Evolutionary conservation across 1,140 invertebrate species (phyloP).

Genomic region (Drosophila asahinai): DNA sequence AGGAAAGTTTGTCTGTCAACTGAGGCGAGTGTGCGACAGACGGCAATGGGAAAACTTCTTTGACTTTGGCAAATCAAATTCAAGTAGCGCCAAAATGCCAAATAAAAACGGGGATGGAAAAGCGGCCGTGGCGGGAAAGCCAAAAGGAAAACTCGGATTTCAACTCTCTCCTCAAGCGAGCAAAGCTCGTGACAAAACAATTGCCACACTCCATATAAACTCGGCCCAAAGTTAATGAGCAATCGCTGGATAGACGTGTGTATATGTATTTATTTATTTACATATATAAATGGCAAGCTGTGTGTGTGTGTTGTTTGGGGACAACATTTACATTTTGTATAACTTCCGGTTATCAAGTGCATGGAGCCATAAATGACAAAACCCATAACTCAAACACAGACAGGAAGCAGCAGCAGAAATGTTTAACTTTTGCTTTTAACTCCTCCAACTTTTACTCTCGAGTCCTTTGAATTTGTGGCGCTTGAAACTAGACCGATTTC

Average conservation of each 20-base stretch:
- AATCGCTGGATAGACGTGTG: conserved; percentile 13
- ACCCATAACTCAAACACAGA: conserved; percentile 56
- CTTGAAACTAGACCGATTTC: background rate
- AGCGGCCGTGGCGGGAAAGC: background rate
- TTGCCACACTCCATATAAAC: conserved; percentile 38
- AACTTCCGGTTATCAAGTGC: conserved; percentile 54
- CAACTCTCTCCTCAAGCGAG: conserved; percentile 21
- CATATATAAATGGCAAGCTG: conserved; percentile 3
- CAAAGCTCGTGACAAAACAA: conserved; percentile 43
- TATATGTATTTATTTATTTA: conserved; percentile 6
- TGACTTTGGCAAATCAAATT: conserved; percentile 74
- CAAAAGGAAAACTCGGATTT: conserved; percentile 30
- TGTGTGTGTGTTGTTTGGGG: background rate
- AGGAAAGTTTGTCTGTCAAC: conserved; percentile 76
- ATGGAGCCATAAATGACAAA: conserved; percentile 52
- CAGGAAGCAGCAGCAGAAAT: conserved; percentile 25
- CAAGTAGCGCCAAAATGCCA: conserved; percentile 67
- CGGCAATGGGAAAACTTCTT: conserved; percentile 65
- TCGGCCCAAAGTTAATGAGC: conserved; percentile 56
- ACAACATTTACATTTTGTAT: conserved; percentile 63
- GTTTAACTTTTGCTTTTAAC: conserved; percentile 44
- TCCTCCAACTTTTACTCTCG: conserved; percentile 31
- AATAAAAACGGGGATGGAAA: conserved; percentile 36
- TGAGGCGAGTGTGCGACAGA: conserved; percentile 48
- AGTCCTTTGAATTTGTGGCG: conserved; percentile 11